Conservation (phyloP, 1,140 invertebrate species). For the Choristoneura fumiferana region DNA sequence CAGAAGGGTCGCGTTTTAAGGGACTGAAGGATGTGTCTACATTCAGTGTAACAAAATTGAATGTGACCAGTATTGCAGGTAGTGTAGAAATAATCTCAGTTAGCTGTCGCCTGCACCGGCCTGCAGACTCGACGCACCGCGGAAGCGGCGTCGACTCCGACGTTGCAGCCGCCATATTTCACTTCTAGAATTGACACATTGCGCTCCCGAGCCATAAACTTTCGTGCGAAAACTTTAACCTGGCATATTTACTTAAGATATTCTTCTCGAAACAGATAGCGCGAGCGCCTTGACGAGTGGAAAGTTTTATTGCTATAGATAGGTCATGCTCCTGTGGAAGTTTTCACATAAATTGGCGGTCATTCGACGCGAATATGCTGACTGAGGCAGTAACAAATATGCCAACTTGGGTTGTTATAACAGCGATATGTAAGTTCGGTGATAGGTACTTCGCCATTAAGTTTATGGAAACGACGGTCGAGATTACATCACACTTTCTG, state of each 20-base stretch:
- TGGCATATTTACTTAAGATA: constrained; percentile 73
- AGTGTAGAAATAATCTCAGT: too few relatives aligned
- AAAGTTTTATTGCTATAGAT: constrained; percentile 69
- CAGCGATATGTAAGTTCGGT: constrained; percentile 76
- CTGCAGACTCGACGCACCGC: constrained; percentile 21
- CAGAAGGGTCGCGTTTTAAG: too few relatives aligned
- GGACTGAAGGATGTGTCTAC: too few relatives aligned
- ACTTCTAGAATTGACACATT: constrained; percentile 72
- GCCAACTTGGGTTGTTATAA: constrained; percentile 77
- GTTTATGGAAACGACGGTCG: constrained; percentile 72
- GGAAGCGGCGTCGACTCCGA: constrained; percentile 55
- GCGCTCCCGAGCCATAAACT: constrained; percentile 64
- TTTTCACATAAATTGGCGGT: constrained; percentile 78
- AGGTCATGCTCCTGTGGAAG: constrained; percentile 72
- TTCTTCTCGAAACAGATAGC: constrained; percentile 58
- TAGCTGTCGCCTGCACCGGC: background rate
- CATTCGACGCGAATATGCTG: constrained; percentile 77
- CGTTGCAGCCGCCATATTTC: constrained; percentile 65
- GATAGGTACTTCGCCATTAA: constrained; percentile 73
- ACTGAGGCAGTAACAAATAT: constrained; percentile 77
- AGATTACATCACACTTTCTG: constrained; percentile 76
- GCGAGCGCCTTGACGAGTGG: constrained; percentile 70
- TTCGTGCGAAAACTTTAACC: constrained; percentile 71
- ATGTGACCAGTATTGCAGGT: too few relatives aligned
- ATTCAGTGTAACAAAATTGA: too few relatives aligned